Percentiles rank a stretch among this genome's conserved stretches.
These are phyloP conservation scores for Megalops cyprinoides DNA, from an alignment of 2,797 vertebrate genomes.

Conservation along the genomic window DNA sequence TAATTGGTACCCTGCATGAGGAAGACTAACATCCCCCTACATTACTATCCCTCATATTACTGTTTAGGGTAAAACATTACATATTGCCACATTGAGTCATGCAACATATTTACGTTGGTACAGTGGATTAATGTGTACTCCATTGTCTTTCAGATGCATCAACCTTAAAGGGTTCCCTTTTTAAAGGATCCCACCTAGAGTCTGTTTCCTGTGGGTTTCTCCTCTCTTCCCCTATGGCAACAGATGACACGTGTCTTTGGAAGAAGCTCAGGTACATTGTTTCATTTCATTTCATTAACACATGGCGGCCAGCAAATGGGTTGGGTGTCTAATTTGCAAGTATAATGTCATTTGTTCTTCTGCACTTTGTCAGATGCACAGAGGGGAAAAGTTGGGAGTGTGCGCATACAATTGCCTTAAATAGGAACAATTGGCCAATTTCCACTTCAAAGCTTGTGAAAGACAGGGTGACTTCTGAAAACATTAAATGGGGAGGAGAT, in stretches of 20 bases:
- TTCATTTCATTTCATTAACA: constrained; percentile 6
- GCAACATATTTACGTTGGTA: too few species aligned
- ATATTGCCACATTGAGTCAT: too few species aligned
- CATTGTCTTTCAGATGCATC: too few species aligned
- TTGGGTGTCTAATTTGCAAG: constrained; percentile 11
- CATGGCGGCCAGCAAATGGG: background rate
- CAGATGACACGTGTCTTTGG: constrained; percentile 1
- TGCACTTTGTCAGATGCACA: constrained; percentile 4
- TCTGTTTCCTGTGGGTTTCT: background rate
- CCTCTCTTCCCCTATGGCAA: background rate
- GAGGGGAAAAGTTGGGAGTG: constrained; percentile 1
- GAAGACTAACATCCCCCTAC: too few species aligned
- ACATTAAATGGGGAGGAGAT: constrained; percentile 1
- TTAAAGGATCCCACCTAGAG: background rate
- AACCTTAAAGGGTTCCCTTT: too few species aligned
- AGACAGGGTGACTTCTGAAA: constrained; percentile 13
- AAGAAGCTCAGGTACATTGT: constrained; percentile 4
- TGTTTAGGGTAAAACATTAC: too few species aligned
- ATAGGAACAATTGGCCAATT: constrained; percentile 15
- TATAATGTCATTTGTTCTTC: constrained; percentile 22
- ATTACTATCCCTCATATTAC: too few species aligned
- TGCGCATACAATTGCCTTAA: background rate
- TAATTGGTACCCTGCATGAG: too few species aligned
- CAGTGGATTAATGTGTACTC: too few species aligned
- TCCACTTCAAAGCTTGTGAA: constrained; percentile 19